Base-by-base conservation (phyloP, 2,888 invertebrate genomes). In the Callinectes sapidus region DNA sequence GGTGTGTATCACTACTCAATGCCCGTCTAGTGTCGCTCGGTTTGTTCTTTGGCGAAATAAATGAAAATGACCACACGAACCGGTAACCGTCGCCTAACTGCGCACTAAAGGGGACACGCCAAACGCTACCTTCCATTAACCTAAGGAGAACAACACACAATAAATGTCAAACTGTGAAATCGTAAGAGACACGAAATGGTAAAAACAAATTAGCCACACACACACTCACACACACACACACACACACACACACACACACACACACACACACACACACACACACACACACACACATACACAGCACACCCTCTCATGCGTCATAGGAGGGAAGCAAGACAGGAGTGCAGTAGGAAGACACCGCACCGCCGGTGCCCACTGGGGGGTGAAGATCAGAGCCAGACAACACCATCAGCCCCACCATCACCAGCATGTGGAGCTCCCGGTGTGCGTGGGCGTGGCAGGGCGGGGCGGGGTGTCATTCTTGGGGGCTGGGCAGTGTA, bases 371-470 rank as follows among this genome's bases (percentile, higher is more conserved):
- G 81, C 81, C 81, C 35, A 81, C 35, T 81, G 35, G 81, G 77
- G 77, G 81, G 35, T 81, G 81, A 81, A 81, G 81, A 81, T 81
- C 81, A 35, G 81, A 81, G 35, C 32, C 35, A 81, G 81, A 81
- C 71, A 77, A 81, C 81, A 81, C 10, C 81, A 81, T 35, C 81
- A 35, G 35, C 35, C 35, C 35, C 35, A 8, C 35, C 35, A 81
- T 81, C 81, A 81, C 35, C 35, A 81, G 35, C 16, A 13, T 35
- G n/a, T 35, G 14, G 81, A 32, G 35, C 81, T 81, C 81, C 81
- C 81, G 81, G 81, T 81, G 81, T 81, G 71, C n/a, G 35, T 16
- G 81, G 81, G 81, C 81, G 81, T 81, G 81, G 81, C 71, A 28
- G 71, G 71, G 71, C 81, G 81, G 35, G 81, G 35, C 35, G 16